phyloP scores from a whole-genome alignment of 2,888 invertebrate genomes.

The Apamea crenata region DNA sequence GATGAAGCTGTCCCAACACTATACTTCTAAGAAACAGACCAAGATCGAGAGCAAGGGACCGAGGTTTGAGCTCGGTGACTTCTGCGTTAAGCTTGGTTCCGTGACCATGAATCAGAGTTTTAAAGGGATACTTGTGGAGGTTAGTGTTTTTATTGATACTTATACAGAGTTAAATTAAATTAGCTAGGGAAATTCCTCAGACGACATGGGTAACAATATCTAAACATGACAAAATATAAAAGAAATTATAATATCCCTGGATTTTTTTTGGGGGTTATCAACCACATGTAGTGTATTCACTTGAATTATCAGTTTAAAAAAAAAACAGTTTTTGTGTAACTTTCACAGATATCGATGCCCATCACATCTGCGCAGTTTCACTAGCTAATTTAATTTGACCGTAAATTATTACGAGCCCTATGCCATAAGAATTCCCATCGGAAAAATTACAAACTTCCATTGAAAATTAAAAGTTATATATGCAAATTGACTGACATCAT shows the following conservation, averaged over 20 bases:
- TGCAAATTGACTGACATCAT: too few relatives aligned
- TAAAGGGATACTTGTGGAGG: slow-evolving; percentile 98
- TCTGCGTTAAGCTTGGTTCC: slow-evolving; percentile 97
- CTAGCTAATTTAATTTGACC: neutral
- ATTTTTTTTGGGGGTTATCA: neutral
- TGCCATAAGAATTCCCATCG: too few relatives aligned
- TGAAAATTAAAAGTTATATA: too few relatives aligned
- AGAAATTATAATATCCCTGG: neutral
- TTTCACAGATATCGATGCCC: too few relatives aligned
- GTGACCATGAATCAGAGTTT: slow-evolving; percentile 98
- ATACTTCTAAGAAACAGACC: slow-evolving; percentile 96
- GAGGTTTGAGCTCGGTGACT: slow-evolving; percentile 96
- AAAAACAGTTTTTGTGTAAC: too few relatives aligned
- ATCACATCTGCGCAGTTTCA: neutral
- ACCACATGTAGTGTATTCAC: too few relatives aligned
- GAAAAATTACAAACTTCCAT: too few relatives aligned
- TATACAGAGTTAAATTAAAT: neutral
- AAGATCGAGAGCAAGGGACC: slow-evolving; percentile 97
- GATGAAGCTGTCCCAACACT: slow-evolving; percentile 96
- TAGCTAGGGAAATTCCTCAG: neutral
- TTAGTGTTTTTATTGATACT: slow-evolving; percentile 75
- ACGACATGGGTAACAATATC: too few relatives aligned
- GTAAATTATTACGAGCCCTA: neutral
- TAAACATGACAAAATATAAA: neutral
- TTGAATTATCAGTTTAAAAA: too few relatives aligned